phyloP scores from a whole-genome alignment of 2,888 invertebrate genomes.

The Philereme vetulata region DNA sequence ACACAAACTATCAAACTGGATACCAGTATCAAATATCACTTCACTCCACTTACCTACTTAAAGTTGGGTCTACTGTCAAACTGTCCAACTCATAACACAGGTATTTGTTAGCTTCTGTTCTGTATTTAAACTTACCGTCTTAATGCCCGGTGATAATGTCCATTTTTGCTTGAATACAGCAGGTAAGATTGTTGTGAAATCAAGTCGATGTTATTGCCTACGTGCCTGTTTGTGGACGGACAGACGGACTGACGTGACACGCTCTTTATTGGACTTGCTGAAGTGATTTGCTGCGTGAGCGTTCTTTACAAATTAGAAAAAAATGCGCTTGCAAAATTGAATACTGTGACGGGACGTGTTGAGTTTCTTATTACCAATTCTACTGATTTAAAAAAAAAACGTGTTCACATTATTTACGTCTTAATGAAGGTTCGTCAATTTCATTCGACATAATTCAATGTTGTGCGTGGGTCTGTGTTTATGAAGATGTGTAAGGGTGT shows the following conservation, averaged over 20 bases:
- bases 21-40: constrained; percentile 57
- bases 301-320: not conserved
- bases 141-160: constrained; percentile 25
- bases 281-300: constrained; percentile 28
- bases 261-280: constrained; percentile 60
- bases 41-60: constrained; percentile 59
- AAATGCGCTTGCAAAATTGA: no score
- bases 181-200: constrained; percentile 39
- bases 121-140: constrained; percentile 16
- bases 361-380: no score
- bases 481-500: no score
- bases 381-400: not conserved
- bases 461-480: no score
- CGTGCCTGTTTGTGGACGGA: constrained; percentile 55
- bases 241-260: constrained; percentile 52
- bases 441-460: no score
- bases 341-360: no score
- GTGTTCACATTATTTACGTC: not conserved
- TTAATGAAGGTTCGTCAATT: no score
- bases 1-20: constrained; percentile 45
- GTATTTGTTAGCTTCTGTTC: constrained; percentile 41
- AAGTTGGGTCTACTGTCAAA: constrained; percentile 64
- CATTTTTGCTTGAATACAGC: constrained; percentile 27
- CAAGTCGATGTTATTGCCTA: constrained; percentile 60
- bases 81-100: constrained; percentile 71